phyloP scores from a whole-genome alignment of 2,888 invertebrate genomes.

The Amblyjoppa proteus region DNA sequence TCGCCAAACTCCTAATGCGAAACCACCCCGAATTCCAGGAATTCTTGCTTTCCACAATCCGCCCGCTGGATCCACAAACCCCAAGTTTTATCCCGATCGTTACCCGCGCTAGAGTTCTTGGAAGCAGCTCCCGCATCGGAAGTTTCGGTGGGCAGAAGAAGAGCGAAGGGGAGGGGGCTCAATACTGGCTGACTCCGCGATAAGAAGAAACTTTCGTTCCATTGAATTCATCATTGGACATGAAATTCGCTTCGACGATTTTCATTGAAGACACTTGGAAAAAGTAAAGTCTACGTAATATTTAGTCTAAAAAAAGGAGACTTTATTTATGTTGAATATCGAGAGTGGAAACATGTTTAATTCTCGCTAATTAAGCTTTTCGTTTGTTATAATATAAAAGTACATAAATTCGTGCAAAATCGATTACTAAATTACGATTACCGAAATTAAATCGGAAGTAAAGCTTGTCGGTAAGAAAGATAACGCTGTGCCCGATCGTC shows the following conservation, averaged over 20 bases:
- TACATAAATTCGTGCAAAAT: background rate
- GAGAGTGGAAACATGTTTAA: background rate
- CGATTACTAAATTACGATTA: background rate
- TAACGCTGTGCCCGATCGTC: background rate
- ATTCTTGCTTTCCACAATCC: conserved; percentile 47
- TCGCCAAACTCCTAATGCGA: conserved; percentile 53
- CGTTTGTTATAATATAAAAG: background rate
- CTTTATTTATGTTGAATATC: background rate
- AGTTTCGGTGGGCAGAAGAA: background rate
- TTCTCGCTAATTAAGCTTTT: background rate
- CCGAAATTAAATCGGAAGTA: background rate
- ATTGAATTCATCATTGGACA: conserved; percentile 31
- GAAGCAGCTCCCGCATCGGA: conserved; percentile 53
- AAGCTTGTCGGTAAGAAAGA: background rate
- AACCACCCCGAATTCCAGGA: conserved; percentile 57
- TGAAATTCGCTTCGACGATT: background rate
- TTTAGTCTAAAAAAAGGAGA: background rate
- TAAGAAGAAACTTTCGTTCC: conserved; percentile 43
- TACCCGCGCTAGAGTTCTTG: conserved; percentile 56
- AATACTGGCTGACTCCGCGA: conserved; percentile 37
- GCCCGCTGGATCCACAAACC: conserved; percentile 23
- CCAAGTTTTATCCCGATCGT: conserved; percentile 63
- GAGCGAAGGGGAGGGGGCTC: background rate
- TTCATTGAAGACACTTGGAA: background rate
- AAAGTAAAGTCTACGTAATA: background rate